Percentiles rank a stretch among this genome's conserved stretches.
phyloP scores from a whole-genome alignment of 2,113 vertebrate genomes.

The Petroica traversi region DNA sequence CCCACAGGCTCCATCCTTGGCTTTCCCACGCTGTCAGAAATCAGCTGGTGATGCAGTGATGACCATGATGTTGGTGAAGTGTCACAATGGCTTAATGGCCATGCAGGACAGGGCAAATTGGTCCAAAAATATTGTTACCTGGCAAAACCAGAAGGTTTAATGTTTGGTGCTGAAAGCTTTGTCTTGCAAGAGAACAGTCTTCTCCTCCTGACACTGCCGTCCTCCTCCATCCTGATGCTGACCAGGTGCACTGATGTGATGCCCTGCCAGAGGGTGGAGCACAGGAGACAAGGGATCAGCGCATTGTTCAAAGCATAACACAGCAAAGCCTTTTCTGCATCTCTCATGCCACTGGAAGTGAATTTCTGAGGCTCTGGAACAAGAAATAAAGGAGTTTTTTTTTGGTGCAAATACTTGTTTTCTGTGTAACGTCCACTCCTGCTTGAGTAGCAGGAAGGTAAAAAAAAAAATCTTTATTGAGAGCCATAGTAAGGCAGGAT shows the following conservation, averaged over 20 bases:
- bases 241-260: background rate
- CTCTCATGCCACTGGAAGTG: background rate
- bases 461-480: background rate
- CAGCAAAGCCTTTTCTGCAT: background rate
- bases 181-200: background rate
- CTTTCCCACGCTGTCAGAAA: fast-evolving
- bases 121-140: background rate
- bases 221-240: background rate
- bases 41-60: no score
- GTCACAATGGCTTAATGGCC: background rate
- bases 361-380: background rate
- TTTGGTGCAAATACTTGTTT: background rate
- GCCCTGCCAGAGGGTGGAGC: background rate
- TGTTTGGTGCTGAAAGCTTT: background rate
- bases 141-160: background rate
- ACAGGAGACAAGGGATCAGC: background rate
- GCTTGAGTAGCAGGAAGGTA: background rate
- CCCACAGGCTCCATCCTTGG: background rate
- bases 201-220: background rate
- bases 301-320: background rate
- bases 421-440: background rate
- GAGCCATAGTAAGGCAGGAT: background rate
- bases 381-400: background rate
- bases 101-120: background rate
- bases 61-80: background rate